Evolutionary conservation across 2,113 vertebrate genomes (phyloP).

Genomic region (Mastomys natalensis): DNA sequence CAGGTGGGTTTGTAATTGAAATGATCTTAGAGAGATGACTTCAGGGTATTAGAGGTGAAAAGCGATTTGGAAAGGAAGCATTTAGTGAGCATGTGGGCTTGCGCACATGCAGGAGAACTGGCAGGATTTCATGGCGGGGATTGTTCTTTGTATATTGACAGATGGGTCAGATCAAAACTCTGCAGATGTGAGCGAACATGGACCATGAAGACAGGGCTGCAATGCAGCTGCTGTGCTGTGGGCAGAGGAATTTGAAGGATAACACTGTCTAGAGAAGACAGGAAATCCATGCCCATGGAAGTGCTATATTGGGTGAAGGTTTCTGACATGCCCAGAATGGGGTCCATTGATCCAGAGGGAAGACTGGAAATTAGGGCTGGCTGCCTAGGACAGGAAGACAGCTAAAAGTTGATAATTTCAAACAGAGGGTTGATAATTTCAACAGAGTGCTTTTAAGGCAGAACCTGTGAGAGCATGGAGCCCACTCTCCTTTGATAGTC

Average conservation of each 20-base stretch:
- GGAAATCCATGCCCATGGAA: not conserved
- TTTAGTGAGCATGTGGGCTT: not conserved
- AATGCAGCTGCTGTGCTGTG: not conserved
- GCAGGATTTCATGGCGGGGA: not conserved
- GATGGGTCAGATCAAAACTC: not conserved
- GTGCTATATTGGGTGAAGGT: rapidly evolving
- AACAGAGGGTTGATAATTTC: no score
- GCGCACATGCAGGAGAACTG: not conserved
- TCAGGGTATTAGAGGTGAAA: not conserved
- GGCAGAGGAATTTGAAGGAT: not conserved
- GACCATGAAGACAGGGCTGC: not conserved
- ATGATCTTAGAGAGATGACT: constrained; percentile 17
- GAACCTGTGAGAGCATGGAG: not conserved
- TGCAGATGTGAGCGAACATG: rapidly evolving
- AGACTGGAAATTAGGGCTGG: not conserved
- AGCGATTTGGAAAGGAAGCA: not conserved
- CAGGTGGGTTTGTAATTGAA: constrained; percentile 57
- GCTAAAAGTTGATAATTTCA: not conserved
- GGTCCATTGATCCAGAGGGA: not conserved
- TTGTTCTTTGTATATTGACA: not conserved
- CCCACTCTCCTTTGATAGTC: not conserved
- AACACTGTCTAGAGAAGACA: not conserved
- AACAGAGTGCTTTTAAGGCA: not conserved
- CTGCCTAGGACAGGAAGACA: not conserved
- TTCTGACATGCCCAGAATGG: not conserved